Evolutionary conservation across 2,113 vertebrate species (phyloP), one percentile per base, ranked within the genome.

Genomic region (Erinaceus europaeus): DNA sequence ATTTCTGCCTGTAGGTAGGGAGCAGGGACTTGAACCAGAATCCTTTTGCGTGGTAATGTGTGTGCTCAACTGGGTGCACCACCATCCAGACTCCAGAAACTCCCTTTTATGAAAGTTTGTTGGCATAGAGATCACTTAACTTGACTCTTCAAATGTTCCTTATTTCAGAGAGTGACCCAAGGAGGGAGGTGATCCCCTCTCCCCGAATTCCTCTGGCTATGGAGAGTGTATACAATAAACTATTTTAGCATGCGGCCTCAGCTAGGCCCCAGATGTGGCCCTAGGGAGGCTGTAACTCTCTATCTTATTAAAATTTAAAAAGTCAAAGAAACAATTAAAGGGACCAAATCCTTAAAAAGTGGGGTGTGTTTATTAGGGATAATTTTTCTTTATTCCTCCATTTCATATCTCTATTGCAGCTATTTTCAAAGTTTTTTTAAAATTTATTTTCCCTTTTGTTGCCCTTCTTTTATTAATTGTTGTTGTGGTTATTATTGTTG

Each of bases 211-310:
- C 69, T 86, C 64, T 36, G 29, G 29, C 3, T 46, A 5, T 14
- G 46, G 12, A 52, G 25, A 69, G 67, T 62, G 52, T 17, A 32
- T 57, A 25, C 76, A 36, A 84, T 61, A 86, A 93, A 29, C 14
- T 13, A 14, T 86, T 87, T 12, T 29, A 91, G 38, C 11, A 23
- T 82, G 48, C 27, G 42, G 78, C 76, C 23, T 82, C 84, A 91
- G 80, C 89, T 94, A 93, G 69, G 14, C 23, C 53, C 90, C 93
- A 93, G 68, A 88, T 95, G 90, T 90, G 68, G 36, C 44, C 82
- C 44, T 79, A 34, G 59, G 53, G 53, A 88, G 68, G 84, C 93
- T 9, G 0, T n/a, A n/a, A n/a, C n/a, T n/a, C n/a, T n/a, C n/a
- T n/a, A n/a, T n/a, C n/a, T n/a, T n/a, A n/a, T n/a, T n/a, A n/a